Base-by-base conservation (phyloP, 2,113 vertebrate species). In the Pardalotus punctatus region DNA sequence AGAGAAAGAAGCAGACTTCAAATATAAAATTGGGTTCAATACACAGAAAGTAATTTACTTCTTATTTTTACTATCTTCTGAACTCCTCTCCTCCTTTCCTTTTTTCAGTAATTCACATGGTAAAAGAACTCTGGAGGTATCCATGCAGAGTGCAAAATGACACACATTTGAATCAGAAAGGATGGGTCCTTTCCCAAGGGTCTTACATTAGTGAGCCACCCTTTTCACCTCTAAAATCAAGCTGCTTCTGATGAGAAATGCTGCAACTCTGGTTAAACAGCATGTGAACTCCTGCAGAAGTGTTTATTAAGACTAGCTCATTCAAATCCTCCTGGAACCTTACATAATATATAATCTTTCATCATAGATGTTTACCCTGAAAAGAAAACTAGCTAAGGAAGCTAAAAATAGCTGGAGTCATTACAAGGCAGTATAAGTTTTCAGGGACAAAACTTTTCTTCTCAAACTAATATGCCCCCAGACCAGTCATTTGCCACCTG, bases 1-100 rank as follows among this genome's bases (percentile, higher is more conserved):
- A 73, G 80, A 69, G 65, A 89, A 87, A 88, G 71, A 89, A 77
- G 42, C 73, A 69, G 51, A 60, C 17, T 90, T 86, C 47, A 90
- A 90, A 9, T 70, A 54, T 62, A 80, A 80, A 93, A 92, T 25
- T 74, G 1, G 2, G 28, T 83, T 81, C 74, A 92, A 21, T 15
- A 47, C 24, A 48, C 42, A 84, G 20, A 47, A 89, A 61, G 40
- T 66, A 79, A 79, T 69, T 88, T 80, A 47, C 5, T 71, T 31
- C 29, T 86, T 70, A 29, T 60, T 93, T 91, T 93, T 76, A 27
- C 53, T 69, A 20, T 48, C 66, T 21, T 86, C 54, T 91, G 61
- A 89, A 86, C 29, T 4, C 2, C 11, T 24, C 23, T 31, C 14
- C 7, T 6, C 5, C 0, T 14, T 29, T 3, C 4, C 22, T 6